A percentile compares a stretch with the other conserved stretches of the same genome.
Evolutionary conservation across 1,140 invertebrate species (phyloP).

Genomic region (Chymomyza costata): DNA sequence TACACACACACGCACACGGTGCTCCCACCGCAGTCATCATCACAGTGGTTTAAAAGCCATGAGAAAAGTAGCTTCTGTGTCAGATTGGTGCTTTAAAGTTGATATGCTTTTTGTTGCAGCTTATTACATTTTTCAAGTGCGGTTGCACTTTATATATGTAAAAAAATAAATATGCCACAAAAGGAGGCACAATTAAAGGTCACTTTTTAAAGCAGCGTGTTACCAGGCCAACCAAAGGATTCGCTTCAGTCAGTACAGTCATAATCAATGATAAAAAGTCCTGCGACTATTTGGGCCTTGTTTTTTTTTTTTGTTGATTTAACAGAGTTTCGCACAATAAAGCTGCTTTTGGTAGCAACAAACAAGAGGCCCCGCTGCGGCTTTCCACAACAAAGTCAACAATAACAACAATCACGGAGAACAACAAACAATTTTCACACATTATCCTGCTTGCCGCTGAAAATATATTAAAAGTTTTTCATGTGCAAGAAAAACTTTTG

Average conservation of each 20-base stretch:
- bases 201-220: too few species aligned
- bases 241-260: conserved; percentile 1
- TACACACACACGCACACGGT: too few species aligned
- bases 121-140: conserved; percentile 65
- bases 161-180: conserved; percentile 9
- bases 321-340: conserved; percentile 18
- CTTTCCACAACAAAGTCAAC: background rate
- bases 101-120: conserved; percentile 18
- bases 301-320: conserved; percentile 13
- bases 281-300: too few species aligned
- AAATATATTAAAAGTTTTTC: conserved; percentile 15
- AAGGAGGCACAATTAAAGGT: too few species aligned
- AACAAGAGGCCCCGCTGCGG: too few species aligned
- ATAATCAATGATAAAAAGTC: conserved; percentile 44
- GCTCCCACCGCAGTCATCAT: too few species aligned
- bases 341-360: too few species aligned
- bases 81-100: too few species aligned
- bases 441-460: conserved; percentile 4
- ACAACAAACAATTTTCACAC: conserved; percentile 26
- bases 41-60: too few species aligned
- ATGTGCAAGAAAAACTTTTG: conserved; percentile 14
- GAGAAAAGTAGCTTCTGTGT: too few species aligned
- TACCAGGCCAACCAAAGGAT: too few species aligned
- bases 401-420: too few species aligned
- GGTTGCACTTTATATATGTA: conserved; percentile 52